Base-by-base conservation (phyloP, 2,888 invertebrate species). In the Hecatera dysodea region DNA sequence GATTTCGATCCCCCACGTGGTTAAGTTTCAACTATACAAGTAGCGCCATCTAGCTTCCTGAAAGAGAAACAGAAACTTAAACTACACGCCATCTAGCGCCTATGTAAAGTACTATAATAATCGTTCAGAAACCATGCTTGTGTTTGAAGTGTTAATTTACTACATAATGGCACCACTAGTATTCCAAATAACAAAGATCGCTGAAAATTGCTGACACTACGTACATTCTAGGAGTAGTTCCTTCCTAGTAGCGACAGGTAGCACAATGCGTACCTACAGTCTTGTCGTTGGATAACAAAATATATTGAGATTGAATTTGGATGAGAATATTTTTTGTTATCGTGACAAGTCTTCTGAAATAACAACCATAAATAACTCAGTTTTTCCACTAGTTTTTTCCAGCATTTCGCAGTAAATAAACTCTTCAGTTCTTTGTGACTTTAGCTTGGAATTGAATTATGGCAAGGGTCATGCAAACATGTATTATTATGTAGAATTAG, bases 131-230 rank as follows among this genome's bases (percentile, higher is more conserved):
- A 53, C 80, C 29, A 24, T 9, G 44, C 15, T 56, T 22, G 33
- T 29, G 55, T 74, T 60, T 84, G 69, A 72, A 80, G 63, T 66
- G 53, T 27, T 74, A 46, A 59, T 70, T 70, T 66, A 53, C 67
- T 56, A 64, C 67, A 9, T 56, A 73, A 73, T 65, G 82, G 82
- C 85, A 84, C 82, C 82, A 84, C 82, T 76, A 33, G 82, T 75
- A 71, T 17, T 39, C 11, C n/a, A 22, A 68, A 42, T 33, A 5
- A 44, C 19, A 29, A 29, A 42, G 33, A 27, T 55, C 15, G n/a
- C 48, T 22, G 19, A 22, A 60, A n/a, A 56, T 29, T 11, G 15
- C 33, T 36, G n/a, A 29, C n/a, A 19, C n/a, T 39, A 60, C 3
- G 42, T 12, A 42, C 7, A 7, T 52, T 15, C 1, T 12, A 66